Evolutionary conservation across 2,797 vertebrate species (phyloP).

Genomic region (Urophycis tenuis): DNA sequence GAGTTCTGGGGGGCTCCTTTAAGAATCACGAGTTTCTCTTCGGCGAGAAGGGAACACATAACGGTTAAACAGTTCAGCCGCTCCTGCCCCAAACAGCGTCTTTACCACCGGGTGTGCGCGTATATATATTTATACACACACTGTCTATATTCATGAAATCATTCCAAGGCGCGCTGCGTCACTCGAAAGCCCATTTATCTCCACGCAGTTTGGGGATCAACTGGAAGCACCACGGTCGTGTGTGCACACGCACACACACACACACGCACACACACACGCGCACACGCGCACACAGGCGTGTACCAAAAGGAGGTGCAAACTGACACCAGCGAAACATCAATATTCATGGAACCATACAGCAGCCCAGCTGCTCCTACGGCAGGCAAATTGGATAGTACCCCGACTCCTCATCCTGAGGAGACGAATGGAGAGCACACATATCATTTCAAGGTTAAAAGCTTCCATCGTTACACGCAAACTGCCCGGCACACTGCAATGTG

Average conservation of each 20-base stretch:
- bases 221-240: not conserved
- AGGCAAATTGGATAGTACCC: not conserved
- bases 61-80: not conserved
- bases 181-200: not conserved
- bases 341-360: not conserved
- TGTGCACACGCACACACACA: no score
- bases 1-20: no score
- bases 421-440: not conserved
- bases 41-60: not conserved
- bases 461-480: not conserved
- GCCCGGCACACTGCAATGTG: not conserved
- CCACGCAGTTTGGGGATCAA: not conserved
- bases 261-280: no score
- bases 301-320: not conserved
- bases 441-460: not conserved
- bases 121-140: no score
- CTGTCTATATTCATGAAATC: not conserved
- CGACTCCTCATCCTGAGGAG: not conserved
- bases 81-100: not conserved
- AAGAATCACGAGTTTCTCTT: not conserved
- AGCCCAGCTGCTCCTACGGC: not conserved
- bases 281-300: not conserved
- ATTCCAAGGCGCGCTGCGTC: not conserved
- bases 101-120: no score
- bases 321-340: not conserved